These are phyloP conservation scores for Tetraodon nigroviridis DNA, from an alignment of 2,113 vertebrate genomes.

Conservation along the genomic window DNA sequence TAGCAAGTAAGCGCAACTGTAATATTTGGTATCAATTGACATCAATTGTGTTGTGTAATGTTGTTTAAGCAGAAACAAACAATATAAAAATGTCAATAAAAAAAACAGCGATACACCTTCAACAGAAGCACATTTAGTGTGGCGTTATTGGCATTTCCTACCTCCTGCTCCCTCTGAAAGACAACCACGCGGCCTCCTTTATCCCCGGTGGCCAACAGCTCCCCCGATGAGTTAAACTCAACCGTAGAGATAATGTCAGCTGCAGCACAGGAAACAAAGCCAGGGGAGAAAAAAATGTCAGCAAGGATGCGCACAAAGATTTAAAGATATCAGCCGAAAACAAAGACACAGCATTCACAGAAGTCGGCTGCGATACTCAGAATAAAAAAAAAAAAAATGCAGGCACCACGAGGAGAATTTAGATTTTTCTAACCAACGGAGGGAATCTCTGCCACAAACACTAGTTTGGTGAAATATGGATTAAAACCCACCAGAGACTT, in stretches of 20 bases:
- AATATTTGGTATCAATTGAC: too few species aligned
- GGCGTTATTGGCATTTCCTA: constrained; percentile 64
- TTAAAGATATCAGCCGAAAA: constrained; percentile 33
- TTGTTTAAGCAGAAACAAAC: neutral
- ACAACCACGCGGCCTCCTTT: constrained; percentile 98
- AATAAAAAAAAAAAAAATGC: too few species aligned
- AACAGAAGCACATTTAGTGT: constrained; percentile 36
- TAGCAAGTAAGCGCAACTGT: too few species aligned
- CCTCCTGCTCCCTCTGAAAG: constrained; percentile 99
- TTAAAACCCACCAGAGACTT: constrained; percentile 36
- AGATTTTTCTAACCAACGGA: constrained; percentile 25
- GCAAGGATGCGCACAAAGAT: constrained; percentile 28
- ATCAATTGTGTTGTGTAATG: too few species aligned
- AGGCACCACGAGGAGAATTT: constrained; percentile 11
- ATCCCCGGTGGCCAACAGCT: constrained; percentile 97
- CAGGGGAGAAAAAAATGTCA: constrained; percentile 50
- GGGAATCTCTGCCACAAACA: constrained; percentile 32
- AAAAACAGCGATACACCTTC: constrained; percentile 10
- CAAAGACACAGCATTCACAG: constrained; percentile 25
- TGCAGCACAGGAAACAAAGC: constrained; percentile 76
- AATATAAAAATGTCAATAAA: constrained; percentile 11
- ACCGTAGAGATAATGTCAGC: constrained; percentile 99
- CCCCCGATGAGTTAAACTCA: constrained; percentile 98
- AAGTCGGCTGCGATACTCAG: neutral
- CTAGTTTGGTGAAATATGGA: constrained; percentile 49